These are phyloP conservation scores for Cinara cedri DNA, from an alignment of 2,888 invertebrate species.

Conservation along the genomic window DNA sequence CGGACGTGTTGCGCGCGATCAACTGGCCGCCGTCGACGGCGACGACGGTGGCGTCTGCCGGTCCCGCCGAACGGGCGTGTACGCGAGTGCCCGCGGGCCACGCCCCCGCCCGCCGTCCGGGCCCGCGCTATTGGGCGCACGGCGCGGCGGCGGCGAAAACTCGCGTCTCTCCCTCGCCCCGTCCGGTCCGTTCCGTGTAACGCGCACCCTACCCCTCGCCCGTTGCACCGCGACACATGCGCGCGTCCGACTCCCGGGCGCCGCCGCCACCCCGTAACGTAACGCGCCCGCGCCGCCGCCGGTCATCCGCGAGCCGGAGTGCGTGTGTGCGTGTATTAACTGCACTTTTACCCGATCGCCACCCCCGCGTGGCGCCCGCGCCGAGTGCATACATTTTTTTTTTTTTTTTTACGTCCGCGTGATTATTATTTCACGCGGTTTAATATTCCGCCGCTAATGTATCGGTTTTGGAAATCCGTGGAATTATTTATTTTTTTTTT, in stretches of 20 bases:
- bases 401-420: no score
- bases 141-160: neutral
- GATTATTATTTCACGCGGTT: no score
- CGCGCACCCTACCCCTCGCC: neutral
- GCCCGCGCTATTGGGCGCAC: slow-evolving; percentile 45
- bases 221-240: neutral
- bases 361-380: neutral
- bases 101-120: slow-evolving; percentile 34
- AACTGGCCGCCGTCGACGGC: slow-evolving; percentile 34
- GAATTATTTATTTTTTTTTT: no score
- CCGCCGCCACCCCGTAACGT: neutral
- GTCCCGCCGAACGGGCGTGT: slow-evolving; percentile 42
- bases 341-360: slow-evolving; percentile 2
- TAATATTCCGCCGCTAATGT: no score
- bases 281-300: no score
- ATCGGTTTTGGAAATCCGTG: no score
- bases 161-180: neutral
- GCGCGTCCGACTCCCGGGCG: neutral
- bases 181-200: neutral
- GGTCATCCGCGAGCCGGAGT: neutral
- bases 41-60: neutral
- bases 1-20: slow-evolving; percentile 46
- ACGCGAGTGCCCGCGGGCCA: slow-evolving; percentile 39
- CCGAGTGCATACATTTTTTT: no score
- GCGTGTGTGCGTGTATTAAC: neutral